These are phyloP conservation scores for Lasioglossum marginatum DNA, from an alignment of 2,888 invertebrate genomes.

Conservation along the genomic window DNA sequence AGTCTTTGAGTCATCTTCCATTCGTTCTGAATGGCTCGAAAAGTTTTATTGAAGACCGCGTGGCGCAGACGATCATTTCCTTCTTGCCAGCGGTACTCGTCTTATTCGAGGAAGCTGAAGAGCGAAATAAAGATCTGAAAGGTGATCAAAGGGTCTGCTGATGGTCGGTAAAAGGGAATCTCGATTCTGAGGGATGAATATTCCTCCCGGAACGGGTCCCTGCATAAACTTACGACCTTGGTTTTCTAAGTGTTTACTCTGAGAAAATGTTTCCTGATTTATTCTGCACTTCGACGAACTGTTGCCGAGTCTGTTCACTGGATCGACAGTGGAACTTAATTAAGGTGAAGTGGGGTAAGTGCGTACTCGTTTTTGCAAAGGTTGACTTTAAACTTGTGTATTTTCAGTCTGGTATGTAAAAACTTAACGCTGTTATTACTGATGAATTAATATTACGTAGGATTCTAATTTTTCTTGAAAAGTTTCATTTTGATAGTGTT, in stretches of 20 bases:
- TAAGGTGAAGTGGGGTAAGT: too few relatives aligned
- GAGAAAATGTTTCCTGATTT: neutral
- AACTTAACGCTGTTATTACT: too few relatives aligned
- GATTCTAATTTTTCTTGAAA: too few relatives aligned
- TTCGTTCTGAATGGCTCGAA: conserved; percentile 22
- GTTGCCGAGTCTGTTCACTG: neutral
- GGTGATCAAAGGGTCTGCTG: conserved; percentile 43
- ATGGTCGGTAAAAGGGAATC: conserved; percentile 35
- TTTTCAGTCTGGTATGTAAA: too few relatives aligned
- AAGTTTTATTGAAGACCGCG: conserved; percentile 41
- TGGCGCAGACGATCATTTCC: conserved; percentile 23
- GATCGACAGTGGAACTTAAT: neutral
- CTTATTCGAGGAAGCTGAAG: conserved; percentile 9
- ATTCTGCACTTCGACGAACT: neutral
- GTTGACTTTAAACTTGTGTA: too few relatives aligned
- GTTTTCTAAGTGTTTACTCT: conserved; percentile 9
- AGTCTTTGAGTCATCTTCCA: conserved; percentile 12
- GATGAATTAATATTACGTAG: too few relatives aligned
- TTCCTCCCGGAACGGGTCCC: neutral
- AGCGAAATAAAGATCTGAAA: conserved; percentile 19
- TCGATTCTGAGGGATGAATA: conserved; percentile 18
- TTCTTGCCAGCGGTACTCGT: conserved; percentile 12
- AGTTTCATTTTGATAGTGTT: too few relatives aligned
- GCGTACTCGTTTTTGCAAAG: too few relatives aligned
- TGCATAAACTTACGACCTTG: conserved; percentile 12